Evolutionary conservation across 2,113 vertebrate species (phyloP), one percentile per base, ranked within the genome.

Genomic region (Trinectes maculatus): DNA sequence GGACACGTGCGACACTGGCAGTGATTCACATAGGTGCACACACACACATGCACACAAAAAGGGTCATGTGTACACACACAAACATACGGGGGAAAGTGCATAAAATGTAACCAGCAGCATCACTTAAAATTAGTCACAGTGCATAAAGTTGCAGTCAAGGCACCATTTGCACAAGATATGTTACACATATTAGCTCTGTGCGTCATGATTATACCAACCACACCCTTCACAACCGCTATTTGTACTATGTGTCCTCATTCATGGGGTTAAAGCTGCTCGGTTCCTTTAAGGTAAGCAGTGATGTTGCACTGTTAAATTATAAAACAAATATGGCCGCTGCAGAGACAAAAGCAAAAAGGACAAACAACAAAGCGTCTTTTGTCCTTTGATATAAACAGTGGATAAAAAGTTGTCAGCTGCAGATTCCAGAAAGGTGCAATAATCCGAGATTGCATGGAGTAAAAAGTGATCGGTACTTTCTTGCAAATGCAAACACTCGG

Each of bases 401-500:
- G n/a, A n/a, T n/a, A n/a, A n/a, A n/a, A n/a, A n/a, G n/a, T n/a
- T n/a, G n/a, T n/a, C n/a, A n/a, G n/a, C n/a, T n/a, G n/a, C n/a
- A n/a, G n/a, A n/a, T n/a, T n/a, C n/a, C n/a, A n/a, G n/a, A n/a
- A n/a, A n/a, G n/a, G n/a, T n/a, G n/a, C n/a, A n/a, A n/a, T n/a
- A n/a, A n/a, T n/a, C n/a, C n/a, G n/a, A n/a, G n/a, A n/a, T n/a
- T n/a, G n/a, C n/a, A n/a, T 39, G 39, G 4, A 12, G 26, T 9
- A 46, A 19, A 73, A 70, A 13, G 40, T 34, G 19, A 11, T 15
- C 47, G 21, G 34, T 10, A 22, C 48, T 39, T 33, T 15, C 21
- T 65, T 18, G 58, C 66, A 34, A 70, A 77, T 59, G 37, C 4
- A 6, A 76, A 51, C 53, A 65, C 43, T 56, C 53, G 47, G n/a